phyloP scores from a whole-genome alignment of 2,888 invertebrate species.

The Himalopsyche tibetana region DNA sequence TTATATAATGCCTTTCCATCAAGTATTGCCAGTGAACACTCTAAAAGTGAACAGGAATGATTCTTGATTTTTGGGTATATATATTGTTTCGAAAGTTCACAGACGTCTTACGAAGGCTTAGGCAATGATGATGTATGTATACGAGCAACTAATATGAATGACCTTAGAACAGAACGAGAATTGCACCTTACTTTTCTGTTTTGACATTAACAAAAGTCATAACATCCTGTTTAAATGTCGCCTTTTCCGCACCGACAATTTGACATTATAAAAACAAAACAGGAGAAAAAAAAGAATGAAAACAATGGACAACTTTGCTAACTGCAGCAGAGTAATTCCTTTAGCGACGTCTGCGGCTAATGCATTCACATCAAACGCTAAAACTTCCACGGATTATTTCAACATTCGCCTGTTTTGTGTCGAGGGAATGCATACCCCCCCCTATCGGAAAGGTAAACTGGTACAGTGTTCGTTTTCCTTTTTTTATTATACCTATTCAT shows the following conservation, averaged over 20 bases:
- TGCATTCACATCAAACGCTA: slow-evolving; percentile 53
- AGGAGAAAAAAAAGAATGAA: slow-evolving; percentile 17
- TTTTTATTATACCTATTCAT: too few relatives aligned
- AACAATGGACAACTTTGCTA: slow-evolving; percentile 51
- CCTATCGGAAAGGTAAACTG: slow-evolving; percentile 22
- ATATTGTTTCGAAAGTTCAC: too few relatives aligned
- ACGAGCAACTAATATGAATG: background rate
- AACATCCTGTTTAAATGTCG: slow-evolving; percentile 56
- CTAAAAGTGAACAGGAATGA: too few relatives aligned
- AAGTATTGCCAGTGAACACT: too few relatives aligned
- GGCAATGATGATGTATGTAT: too few relatives aligned
- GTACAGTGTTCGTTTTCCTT: background rate
- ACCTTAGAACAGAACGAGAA: slow-evolving; percentile 3
- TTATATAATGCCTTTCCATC: too few relatives aligned
- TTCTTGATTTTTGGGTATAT: too few relatives aligned
- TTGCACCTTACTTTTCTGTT: slow-evolving; percentile 31
- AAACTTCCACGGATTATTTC: slow-evolving; percentile 51
- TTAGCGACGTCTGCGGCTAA: slow-evolving; percentile 49
- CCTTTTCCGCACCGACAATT: slow-evolving; percentile 52
- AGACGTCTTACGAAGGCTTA: too few relatives aligned
- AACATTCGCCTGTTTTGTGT: slow-evolving; percentile 44
- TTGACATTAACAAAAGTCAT: slow-evolving; percentile 49
- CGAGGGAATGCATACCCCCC: slow-evolving; percentile 50
- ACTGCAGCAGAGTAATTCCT: slow-evolving; percentile 52
- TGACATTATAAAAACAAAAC: slow-evolving; percentile 52